Evolutionary conservation across 2,888 invertebrate species (phyloP), one percentile per base, ranked within the genome.

Genomic region (Sesia apiformis): DNA sequence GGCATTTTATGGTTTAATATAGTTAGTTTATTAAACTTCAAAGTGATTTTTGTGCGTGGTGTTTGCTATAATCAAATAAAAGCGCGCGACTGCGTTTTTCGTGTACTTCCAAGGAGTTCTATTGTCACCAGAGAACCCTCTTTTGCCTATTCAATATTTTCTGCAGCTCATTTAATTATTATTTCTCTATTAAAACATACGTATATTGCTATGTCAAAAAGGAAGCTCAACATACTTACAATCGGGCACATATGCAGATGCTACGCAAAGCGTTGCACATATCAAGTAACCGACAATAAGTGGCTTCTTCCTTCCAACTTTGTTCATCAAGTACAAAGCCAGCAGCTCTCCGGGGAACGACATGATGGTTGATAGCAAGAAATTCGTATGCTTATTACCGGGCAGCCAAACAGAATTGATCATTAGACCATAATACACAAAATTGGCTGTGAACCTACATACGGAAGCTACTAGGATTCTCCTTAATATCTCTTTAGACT

Each of bases 291-390:
- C 83, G 3, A 66, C 61, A 43, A 78, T 66, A 39, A 87, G 59
- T 0, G 86, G 81, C 55, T 69, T 43, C 56, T 78, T 81, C 50
- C 87, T 74, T 4, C 87, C 87, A 38, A 78, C 58, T 57, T 72
- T 84, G 59, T 83, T 81, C 83, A 87, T 82, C 54, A 79, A 57
- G 57, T 78, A 78, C 63, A 84, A 60, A 0, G 76, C 74, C 2
- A 81, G 58, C 51, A 85, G 53, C 57, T 86, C 86, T 1, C 86
- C 87, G 0, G 86, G 87, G 49, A 82, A 84, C 0, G 84, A 85
- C 78, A 84, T 82, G 43, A 84, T 61, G 0, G 85, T 79, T 3
- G 79, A 63, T 51, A 87, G 62, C 8, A 84, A 56, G 55, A 86
- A 87, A 61, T 85, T 86, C 3, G 72, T 69, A 54, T 86, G 82